These are phyloP conservation scores for Muschampia staudingeri DNA, from an alignment of 2,888 invertebrate species.

Conservation along the genomic window DNA sequence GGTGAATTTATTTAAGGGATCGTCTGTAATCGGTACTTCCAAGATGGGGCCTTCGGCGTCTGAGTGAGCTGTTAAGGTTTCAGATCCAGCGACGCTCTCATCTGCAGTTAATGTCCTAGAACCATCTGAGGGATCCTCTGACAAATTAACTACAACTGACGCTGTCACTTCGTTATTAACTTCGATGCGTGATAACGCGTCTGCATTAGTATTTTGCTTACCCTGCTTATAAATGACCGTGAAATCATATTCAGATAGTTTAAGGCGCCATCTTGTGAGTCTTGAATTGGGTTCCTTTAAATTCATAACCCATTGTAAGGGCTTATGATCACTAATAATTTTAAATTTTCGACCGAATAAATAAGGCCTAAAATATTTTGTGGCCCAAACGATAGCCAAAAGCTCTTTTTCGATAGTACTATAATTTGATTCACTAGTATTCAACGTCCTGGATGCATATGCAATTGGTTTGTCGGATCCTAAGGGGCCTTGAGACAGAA, in stretches of 20 bases:
- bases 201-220: not conserved
- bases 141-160: not conserved
- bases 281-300: slow-evolving; percentile 44
- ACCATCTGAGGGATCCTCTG: not conserved
- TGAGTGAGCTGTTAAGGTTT: not conserved
- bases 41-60: slow-evolving; percentile 11
- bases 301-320: slow-evolving; percentile 40
- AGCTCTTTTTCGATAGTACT: slow-evolving; percentile 3
- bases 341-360: slow-evolving; percentile 28
- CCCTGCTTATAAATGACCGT: slow-evolving; percentile 28
- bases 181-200: slow-evolving; percentile 3
- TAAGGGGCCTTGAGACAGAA: not conserved
- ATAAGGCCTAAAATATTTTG: slow-evolving; percentile 18
- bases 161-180: not conserved
- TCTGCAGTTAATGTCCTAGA: not conserved
- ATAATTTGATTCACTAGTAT: slow-evolving; percentile 13
- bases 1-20: slow-evolving; percentile 45
- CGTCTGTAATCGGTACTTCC: slow-evolving; percentile 47
- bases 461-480: not conserved
- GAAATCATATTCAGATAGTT: slow-evolving; percentile 39
- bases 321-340: slow-evolving; percentile 37
- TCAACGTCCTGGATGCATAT: not conserved
- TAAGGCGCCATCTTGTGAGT: slow-evolving; percentile 30
- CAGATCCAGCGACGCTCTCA: not conserved
- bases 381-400: not conserved